A percentile compares a stretch with the other conserved stretches of the same genome.
These are phyloP conservation scores for Amphimedon queenslandica DNA, from an alignment of 37 sponge, comb jelly and placozoan species.

Conservation along the genomic window DNA sequence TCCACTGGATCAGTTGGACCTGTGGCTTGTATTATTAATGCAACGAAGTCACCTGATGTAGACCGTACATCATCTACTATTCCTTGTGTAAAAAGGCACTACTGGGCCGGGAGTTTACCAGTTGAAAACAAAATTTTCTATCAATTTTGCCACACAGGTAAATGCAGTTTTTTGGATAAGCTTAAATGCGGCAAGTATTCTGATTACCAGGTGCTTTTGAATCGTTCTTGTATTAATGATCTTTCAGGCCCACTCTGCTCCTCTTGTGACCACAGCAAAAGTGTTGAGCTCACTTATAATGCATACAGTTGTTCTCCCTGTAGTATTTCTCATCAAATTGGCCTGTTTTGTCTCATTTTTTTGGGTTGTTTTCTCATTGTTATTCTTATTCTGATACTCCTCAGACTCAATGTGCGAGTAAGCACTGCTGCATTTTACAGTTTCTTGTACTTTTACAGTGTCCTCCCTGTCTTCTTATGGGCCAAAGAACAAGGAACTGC, in stretches of 20 bases:
- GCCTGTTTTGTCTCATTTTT: background rate
- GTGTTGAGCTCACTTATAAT: background rate
- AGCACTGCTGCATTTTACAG: background rate
- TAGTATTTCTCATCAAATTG: background rate
- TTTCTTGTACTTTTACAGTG: constrained; percentile 8
- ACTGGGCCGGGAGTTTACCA: background rate
- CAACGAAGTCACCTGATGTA: background rate
- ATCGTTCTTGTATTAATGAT: background rate
- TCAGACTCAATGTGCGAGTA: background rate
- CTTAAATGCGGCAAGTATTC: background rate
- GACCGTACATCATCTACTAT: background rate
- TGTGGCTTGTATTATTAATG: background rate
- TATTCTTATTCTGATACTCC: background rate
- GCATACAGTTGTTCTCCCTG: background rate
- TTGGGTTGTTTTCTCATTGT: background rate
- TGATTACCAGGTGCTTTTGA: background rate
- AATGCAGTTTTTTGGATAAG: background rate
- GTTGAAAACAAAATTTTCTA: background rate
- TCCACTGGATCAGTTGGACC: background rate
- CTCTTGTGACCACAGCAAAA: background rate
- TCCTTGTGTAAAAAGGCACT: background rate
- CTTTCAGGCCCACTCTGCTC: constrained; percentile 5
- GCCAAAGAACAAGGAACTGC: background rate
- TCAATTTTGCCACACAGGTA: background rate
- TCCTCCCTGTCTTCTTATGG: background rate